Evolutionary conservation across 1,140 invertebrate species (phyloP).

Genomic region (Pygmarrhopalites habei): DNA sequence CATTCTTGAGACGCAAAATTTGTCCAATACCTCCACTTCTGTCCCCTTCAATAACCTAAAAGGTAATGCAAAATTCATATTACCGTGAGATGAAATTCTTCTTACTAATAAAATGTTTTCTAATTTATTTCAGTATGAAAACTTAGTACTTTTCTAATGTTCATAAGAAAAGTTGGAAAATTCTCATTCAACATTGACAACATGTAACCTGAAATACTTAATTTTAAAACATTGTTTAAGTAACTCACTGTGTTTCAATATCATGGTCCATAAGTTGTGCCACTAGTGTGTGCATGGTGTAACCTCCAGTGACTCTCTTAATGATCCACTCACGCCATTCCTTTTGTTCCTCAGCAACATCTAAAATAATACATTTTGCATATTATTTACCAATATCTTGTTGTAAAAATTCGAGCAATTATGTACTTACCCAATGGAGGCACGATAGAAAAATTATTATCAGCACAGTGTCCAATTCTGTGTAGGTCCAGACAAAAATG

Average conservation of each 20-base stretch:
- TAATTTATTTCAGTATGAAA: too few relatives aligned
- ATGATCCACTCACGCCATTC: constrained; percentile 12
- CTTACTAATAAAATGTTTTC: too few relatives aligned
- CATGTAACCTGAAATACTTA: not conserved
- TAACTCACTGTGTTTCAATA: constrained; percentile 5
- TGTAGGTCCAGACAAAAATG: not conserved
- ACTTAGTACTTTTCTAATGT: too few relatives aligned
- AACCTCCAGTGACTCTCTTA: constrained; percentile 10
- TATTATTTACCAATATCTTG: not conserved
- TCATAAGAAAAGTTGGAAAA: not conserved
- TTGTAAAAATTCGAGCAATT: too few relatives aligned
- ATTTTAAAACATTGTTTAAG: not conserved
- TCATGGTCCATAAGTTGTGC: constrained; percentile 3
- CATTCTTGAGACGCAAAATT: constrained; percentile 86
- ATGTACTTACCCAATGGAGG: not conserved
- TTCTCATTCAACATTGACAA: not conserved
- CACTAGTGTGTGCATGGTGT: constrained; percentile 3
- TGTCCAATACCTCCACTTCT: constrained; percentile 88
- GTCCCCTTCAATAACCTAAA: constrained; percentile 54
- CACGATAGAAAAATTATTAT: constrained; percentile 3
- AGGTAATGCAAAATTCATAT: constrained; percentile 17
- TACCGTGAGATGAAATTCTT: too few relatives aligned
- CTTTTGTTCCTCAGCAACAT: not conserved
- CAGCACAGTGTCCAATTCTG: constrained; percentile 9
- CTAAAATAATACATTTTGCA: too few relatives aligned